phyloP scores from a whole-genome alignment of 1,140 invertebrate species.

The Heterodera schachtii region DNA sequence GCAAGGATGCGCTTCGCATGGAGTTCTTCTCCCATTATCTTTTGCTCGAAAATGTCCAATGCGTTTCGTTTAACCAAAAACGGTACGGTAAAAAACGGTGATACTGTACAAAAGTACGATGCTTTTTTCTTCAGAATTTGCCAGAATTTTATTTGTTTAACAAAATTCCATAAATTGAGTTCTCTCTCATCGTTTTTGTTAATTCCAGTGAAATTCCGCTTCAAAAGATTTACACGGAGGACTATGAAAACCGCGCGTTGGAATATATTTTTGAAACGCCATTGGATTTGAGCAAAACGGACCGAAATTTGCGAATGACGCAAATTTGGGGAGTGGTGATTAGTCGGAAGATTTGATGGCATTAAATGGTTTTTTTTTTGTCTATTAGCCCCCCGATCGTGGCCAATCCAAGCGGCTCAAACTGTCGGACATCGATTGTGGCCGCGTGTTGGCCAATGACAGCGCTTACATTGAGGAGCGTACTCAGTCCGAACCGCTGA shows the following conservation, averaged over 20 bases:
- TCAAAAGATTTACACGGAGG: background rate
- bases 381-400: background rate
- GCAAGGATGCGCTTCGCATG: background rate
- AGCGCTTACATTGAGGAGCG: slow-evolving; percentile 14
- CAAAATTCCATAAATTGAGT: too few species aligned
- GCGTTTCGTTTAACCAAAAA: background rate
- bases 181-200: background rate
- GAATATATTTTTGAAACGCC: background rate
- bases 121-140: too few species aligned
- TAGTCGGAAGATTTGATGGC: background rate
- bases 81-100: too few species aligned
- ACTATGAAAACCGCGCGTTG: background rate
- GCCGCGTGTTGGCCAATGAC: slow-evolving; percentile 28
- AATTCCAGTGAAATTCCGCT: background rate
- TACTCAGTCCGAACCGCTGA: background rate
- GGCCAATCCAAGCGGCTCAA: background rate
- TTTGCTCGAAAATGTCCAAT: background rate
- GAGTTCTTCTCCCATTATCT: background rate
- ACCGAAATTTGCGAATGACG: background rate
- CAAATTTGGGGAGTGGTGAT: background rate
- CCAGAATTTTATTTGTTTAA: too few species aligned
- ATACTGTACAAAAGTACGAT: too few species aligned
- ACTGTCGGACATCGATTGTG: slow-evolving; percentile 15
- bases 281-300: background rate
- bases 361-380: background rate